Base-by-base conservation (phyloP, 2,113 vertebrate genomes). In the Notarius quadriscutis region DNA sequence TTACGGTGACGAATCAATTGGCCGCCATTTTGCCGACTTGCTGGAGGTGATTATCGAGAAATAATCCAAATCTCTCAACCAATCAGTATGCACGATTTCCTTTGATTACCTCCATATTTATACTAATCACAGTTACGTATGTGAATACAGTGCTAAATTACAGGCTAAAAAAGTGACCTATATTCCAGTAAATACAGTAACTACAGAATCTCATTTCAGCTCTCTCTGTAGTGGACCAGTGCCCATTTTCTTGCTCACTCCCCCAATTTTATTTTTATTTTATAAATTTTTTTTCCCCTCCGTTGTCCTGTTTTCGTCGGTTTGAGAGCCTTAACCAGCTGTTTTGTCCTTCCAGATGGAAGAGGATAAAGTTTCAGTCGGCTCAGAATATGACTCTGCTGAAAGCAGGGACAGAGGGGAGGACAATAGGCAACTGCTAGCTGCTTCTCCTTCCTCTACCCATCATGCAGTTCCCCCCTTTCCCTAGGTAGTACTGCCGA, bases 331-430 rank as follows among this genome's bases (percentile, higher is more conserved):
- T 93, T 95, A 94, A 94, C 94, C 94, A 95, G 91, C 88, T 98
- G 96, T 97, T 98, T 95, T 98, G 93, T 97, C 94, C 97, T 95
- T 97, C 95, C 96, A 99, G 97, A 99, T 98, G 97, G 97, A 98
- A 97, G 96, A 97, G 96, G 97, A 96, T 96, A 95, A 97, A 96
- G 95, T 96, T 96, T 97, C 97, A 97, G 95, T 98, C 98, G 93
- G 97, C 97, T 96, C 97, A 99, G 97, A 97, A 97, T 95, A 96
- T 97, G 97, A 97, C 96, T 95, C 97, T 99, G 96, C 97, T 99
- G 96, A 98, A 97, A 96, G 96, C 96, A 94, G 96, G 96, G 96
- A 95, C 97, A 96, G 97, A 97, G 96, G 96, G 97, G 97, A 98
- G 97, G 97, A 97, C 97, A 96, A 95, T 97, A 95, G 97, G 96